Evolutionary conservation across 2,797 vertebrate genomes (phyloP), one percentile per base, ranked within the genome.

Genomic region (Periparus ater): DNA sequence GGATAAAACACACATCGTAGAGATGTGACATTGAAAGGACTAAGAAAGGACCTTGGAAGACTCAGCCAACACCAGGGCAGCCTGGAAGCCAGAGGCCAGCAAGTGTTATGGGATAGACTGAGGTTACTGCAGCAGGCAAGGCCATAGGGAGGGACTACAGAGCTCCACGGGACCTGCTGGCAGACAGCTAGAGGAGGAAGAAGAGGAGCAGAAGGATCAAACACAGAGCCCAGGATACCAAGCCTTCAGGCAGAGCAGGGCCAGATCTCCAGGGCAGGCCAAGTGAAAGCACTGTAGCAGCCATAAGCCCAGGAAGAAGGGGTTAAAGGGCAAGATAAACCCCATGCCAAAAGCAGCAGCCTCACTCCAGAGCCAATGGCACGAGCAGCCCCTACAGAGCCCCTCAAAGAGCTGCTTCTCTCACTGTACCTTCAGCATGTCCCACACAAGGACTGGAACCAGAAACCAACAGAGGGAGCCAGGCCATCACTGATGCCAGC

Each of bases 401-500:
- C 61, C 30, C 68, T 4, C 6, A 0, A 23, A 44, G 50, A 48
- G 25, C 40, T 7, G 17, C 51, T 48, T 65, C 62, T 72, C 23
- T 29, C 45, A 45, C 23, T 16, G 6, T 2, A 17, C 19, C 29
- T 68, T 18, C 17, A 44, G 17, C 19, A 66, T 30, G 63, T 51
- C 15, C 50, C 51, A n/a, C 54, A 30, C 47, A 50, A 50, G 54
- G 65, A 65, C 34, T 34, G 67, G 80, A 60, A 61, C 25, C 20
- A 51, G 40, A 83, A 73, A 79, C 78, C 94, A 83, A 93, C 34
- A 94, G 74, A 93, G 91, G 92, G 78, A 95, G 84, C 74, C 84
- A 95, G 71, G 80, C 32, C n/a, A 60, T 48, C 60, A 27, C 55
- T 32, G 81, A 81, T 0, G 0, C 23, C 54, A 36, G 71, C 47